Percentiles rank a stretch among this genome's conserved stretches.
These are phyloP conservation scores for Heliconius eleuchia DNA, from an alignment of 1,140 invertebrate species.

Conservation along the genomic window DNA sequence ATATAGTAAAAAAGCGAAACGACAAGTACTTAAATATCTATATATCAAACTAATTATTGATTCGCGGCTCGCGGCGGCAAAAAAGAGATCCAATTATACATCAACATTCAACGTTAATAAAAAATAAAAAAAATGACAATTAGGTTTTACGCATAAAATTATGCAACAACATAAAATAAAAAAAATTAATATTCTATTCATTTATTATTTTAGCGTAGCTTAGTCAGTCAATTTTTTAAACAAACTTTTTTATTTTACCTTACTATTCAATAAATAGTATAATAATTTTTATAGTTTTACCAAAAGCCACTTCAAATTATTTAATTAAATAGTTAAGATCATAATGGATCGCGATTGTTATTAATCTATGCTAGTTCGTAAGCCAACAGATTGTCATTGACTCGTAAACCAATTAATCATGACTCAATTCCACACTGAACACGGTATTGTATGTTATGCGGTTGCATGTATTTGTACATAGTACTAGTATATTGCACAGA, in stretches of 20 bases:
- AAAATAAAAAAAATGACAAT: no score
- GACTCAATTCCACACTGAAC: conserved; percentile 27
- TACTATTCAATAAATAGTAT: no score
- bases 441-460: conserved; percentile 22
- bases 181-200: no score
- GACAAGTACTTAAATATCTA: neutral
- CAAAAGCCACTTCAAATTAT: neutral
- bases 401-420: conserved; percentile 31
- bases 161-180: no score
- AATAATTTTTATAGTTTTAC: neutral
- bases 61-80: neutral
- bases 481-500: neutral
- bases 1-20: conserved; percentile 23
- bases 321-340: neutral
- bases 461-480: conserved; percentile 9
- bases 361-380: conserved; percentile 13
- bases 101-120: no score
- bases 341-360: conserved; percentile 22
- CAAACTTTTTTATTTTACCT: no score
- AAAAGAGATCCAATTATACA: no score
- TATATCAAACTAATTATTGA: neutral
- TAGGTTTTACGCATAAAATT: no score
- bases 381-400: conserved; percentile 27
- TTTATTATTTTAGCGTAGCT: no score
- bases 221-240: no score